Evolutionary conservation across 2,888 invertebrate genomes (phyloP), one percentile per base, ranked within the genome.

Genomic region (Hermodice carunculata): DNA sequence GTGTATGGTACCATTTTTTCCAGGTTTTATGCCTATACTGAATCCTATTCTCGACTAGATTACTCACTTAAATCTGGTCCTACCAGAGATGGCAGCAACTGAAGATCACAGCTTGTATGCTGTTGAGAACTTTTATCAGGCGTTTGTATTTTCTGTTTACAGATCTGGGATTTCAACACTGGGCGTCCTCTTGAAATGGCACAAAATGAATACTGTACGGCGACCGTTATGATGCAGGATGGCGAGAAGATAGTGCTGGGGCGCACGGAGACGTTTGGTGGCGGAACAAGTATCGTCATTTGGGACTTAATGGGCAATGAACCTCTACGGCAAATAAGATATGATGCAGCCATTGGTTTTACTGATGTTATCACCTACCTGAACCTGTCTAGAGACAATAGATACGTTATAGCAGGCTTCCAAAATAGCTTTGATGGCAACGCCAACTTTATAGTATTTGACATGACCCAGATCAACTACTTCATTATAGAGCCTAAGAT

Each of bases 161-260:
- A 85, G 86, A 81, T 84, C 48, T 86, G 86, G 86, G 86, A 86
- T 75, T 84, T 84, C 69, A 74, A 69, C 32, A 79, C 81, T 11
- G 86, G 86, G 3, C 74, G 71, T 44, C 84, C 85, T 22, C 69
- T 86, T 60, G 80, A 79, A 43, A 85, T 86, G 83, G 78, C 78
- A 1, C 71, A 77, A 31, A 78, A 77, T 11, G 83, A 85, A 67
- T 78, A 81, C 53, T 85, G 85, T 67, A 83, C 86, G 0, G 85
- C 85, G 3, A 70, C 81, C 34, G 79, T 81, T 62, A 77, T 85
- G 43, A 83, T 85, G 81, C 75, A 75, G 60, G 84, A 85, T 61
- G 81, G 78, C 11, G 82, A 85, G 54, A 79, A 82, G 64, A 79
- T 85, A 8, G 77, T 84, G 8, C 80, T 85, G 46, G 85, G 78